Percentiles rank a stretch among this genome's conserved stretches.
phyloP scores from a whole-genome alignment of 2,797 vertebrate species.

The Centroberyx gerrardi region DNA sequence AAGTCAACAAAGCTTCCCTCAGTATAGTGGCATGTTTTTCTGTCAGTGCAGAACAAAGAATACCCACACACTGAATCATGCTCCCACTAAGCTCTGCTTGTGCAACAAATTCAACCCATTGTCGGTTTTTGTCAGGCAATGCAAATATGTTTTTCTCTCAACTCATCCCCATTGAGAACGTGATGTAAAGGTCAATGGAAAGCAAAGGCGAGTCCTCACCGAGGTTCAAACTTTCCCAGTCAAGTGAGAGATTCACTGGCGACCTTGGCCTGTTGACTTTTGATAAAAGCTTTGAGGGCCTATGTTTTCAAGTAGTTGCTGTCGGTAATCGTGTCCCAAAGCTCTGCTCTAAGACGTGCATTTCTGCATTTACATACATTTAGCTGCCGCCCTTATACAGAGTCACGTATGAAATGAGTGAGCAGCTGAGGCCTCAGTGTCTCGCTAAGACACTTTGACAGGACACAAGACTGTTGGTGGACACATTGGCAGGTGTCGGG shows the following conservation, averaged over 20 bases:
- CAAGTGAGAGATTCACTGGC: slow-evolving; percentile 70
- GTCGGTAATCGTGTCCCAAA: background rate
- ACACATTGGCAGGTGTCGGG: background rate
- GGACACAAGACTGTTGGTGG: background rate
- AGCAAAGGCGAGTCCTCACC: slow-evolving; percentile 65
- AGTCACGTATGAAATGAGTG: background rate
- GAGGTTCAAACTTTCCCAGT: slow-evolving; percentile 71
- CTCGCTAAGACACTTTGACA: background rate
- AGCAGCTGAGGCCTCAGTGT: background rate
- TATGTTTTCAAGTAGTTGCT: slow-evolving; percentile 24
- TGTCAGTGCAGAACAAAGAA: slow-evolving; percentile 45
- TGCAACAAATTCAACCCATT: slow-evolving; percentile 48
- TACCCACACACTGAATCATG: slow-evolving; percentile 44
- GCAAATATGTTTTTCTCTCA: slow-evolving; percentile 58
- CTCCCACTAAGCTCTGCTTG: slow-evolving; percentile 44
- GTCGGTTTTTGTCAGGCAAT: slow-evolving; percentile 39
- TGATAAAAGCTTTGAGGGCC: slow-evolving; percentile 20
- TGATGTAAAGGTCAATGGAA: slow-evolving; percentile 66
- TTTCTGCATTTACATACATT: background rate
- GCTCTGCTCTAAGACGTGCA: too few relatives aligned
- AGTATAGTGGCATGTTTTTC: slow-evolving; percentile 41
- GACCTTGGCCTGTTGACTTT: slow-evolving; percentile 54
- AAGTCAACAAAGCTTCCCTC: slow-evolving; percentile 33
- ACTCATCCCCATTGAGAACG: slow-evolving; percentile 54
- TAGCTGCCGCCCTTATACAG: background rate